Conservation (phyloP, 2,797 vertebrate genomes). For the Centroberyx gerrardi region DNA sequence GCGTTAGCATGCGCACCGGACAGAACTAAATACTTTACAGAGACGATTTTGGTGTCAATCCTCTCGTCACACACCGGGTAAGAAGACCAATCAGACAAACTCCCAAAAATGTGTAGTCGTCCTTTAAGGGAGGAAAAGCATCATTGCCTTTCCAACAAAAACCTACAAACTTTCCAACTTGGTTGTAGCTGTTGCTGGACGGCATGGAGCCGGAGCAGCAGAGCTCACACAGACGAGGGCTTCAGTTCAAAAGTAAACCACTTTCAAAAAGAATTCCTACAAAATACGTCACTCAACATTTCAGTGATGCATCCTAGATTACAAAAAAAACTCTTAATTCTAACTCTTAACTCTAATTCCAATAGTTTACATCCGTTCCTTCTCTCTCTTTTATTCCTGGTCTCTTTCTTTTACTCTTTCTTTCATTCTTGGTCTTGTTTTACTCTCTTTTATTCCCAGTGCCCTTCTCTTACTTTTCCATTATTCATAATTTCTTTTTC, state of each 20-base stretch:
- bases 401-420: neutral
- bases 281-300: too few relatives aligned
- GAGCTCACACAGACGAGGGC: neutral
- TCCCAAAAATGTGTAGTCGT: too few relatives aligned
- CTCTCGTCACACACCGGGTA: neutral
- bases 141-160: slow-evolving; percentile 45
- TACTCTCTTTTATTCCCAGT: neutral
- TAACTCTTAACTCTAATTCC: too few relatives aligned
- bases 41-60: neutral
- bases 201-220: neutral
- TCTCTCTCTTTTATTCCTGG: neutral
- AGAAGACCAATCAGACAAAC: neutral
- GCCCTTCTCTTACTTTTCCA: neutral
- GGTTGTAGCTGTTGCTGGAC: slow-evolving; percentile 9
- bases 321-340: neutral
- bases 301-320: too few relatives aligned
- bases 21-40: neutral
- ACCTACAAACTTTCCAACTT: neutral
- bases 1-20: too few relatives aligned
- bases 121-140: neutral
- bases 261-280: too few relatives aligned
- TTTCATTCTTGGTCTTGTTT: neutral
- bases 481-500: neutral
- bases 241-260: too few relatives aligned
- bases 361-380: slow-evolving; percentile 1